phyloP scores from a whole-genome alignment of 2,113 vertebrate genomes.

The Microtus pennsylvanicus region DNA sequence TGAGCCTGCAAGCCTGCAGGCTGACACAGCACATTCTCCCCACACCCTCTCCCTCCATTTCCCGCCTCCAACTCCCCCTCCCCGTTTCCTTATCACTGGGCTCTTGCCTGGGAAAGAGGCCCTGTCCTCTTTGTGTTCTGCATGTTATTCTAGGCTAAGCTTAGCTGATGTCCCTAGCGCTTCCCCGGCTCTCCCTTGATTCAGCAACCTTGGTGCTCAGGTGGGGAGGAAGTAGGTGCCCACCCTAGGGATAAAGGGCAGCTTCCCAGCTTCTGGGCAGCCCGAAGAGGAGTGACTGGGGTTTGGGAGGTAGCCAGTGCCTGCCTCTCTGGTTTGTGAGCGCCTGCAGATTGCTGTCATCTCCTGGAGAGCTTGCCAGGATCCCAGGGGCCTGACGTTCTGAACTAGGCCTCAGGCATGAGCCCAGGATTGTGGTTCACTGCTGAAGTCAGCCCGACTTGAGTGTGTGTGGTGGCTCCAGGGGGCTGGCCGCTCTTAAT shows the following conservation, averaged over 20 bases:
- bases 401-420: conserved; percentile 29
- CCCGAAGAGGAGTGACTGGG: not conserved
- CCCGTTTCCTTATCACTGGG: conserved; percentile 72
- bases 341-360: conserved; percentile 44
- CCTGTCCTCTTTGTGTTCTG: not conserved
- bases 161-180: not conserved
- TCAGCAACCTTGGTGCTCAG: conserved; percentile 11
- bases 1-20: not conserved
- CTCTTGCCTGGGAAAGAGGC: conserved; percentile 31
- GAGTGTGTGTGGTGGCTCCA: not conserved
- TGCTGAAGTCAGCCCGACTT: not conserved
- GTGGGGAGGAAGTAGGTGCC: conserved; percentile 64
- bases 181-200: not conserved
- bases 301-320: not conserved
- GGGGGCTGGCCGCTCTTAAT: not conserved
- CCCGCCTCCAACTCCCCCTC: conserved; percentile 54
- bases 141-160: conserved; percentile 27
- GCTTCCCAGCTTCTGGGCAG: not conserved
- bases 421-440: conserved; percentile 12
- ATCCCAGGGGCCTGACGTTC: conserved; percentile 42
- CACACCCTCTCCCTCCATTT: not conserved
- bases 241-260: conserved; percentile 41
- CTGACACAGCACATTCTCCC: conserved; percentile 81
- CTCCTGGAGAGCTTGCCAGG: conserved; percentile 42
- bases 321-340: not conserved